phyloP scores from a whole-genome alignment of 1,140 invertebrate species.

The Lineus longissimus region DNA sequence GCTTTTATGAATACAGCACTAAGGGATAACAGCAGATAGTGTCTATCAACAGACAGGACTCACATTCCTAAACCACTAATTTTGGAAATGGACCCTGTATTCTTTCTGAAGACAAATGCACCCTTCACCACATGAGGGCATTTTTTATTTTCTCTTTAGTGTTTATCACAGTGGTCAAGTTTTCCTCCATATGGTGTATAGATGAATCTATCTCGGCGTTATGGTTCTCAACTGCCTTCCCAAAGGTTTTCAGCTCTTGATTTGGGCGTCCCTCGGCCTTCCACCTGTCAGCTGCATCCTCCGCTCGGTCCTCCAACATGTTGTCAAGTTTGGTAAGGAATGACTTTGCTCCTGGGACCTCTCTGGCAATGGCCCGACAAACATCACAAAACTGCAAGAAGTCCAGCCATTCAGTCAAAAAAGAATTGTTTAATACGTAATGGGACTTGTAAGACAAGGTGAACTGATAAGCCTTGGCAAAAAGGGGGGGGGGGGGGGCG shows the following conservation, averaged over 20 bases:
- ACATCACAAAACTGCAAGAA: slow-evolving; percentile 31
- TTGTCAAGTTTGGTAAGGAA: slow-evolving; percentile 23
- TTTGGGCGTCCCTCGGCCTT: slow-evolving; percentile 12
- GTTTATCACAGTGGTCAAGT: slow-evolving; percentile 5
- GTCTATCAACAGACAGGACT: too few relatives aligned
- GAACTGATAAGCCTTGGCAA: too few relatives aligned
- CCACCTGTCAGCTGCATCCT: slow-evolving; percentile 8
- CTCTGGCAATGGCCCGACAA: slow-evolving; percentile 28
- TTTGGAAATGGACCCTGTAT: too few relatives aligned
- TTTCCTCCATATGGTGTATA: neutral
- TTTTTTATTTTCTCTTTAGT: slow-evolving; percentile 5
- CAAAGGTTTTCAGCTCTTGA: slow-evolving; percentile 19
- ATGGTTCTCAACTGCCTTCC: slow-evolving; percentile 27
- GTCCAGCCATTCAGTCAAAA: neutral
- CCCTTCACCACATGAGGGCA: slow-evolving; percentile 13
- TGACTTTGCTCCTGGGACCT: slow-evolving; percentile 25
- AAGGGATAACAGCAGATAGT: too few relatives aligned
- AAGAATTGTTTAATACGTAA: neutral
- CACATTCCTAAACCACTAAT: too few relatives aligned
- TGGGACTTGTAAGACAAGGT: neutral
- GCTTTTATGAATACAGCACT: too few relatives aligned
- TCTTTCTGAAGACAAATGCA: too few relatives aligned
- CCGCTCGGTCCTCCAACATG: slow-evolving; percentile 25
- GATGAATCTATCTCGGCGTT: slow-evolving; percentile 22
- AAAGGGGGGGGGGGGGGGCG: too few relatives aligned